Base-by-base conservation (phyloP, 2,888 invertebrate genomes). In the Oxycera nigricornis region DNA sequence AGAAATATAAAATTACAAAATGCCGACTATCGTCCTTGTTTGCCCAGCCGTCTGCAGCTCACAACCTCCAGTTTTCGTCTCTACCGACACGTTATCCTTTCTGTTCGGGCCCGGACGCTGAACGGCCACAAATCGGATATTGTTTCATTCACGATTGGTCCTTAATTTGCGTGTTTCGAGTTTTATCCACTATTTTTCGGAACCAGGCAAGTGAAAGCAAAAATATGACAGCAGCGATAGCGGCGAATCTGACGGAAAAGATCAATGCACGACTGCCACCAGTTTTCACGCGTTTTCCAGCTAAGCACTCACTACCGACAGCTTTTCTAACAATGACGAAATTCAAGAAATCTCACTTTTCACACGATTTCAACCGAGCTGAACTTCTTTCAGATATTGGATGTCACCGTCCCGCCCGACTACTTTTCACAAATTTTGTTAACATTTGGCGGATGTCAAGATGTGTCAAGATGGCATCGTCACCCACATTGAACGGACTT, bases 361-460 rank as follows among this genome's bases (percentile, higher is more conserved):
- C n/a, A n/a, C 4, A 14, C 70, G 3, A 20, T 52, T 52, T 24
- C 14, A 14, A 35, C 20, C 52, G 55, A n/a, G n/a, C n/a, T n/a
- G n/a, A 70, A 70, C 35, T 52, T 70, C 11, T 52, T 30, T 55
- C 22, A 20, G 35, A 22, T 4, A 55, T 31, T 70, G 20, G 17
- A 72, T 35, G 39, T 28, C 55, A 55, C 70, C 65, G 74, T 73
- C 73, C 76, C 76, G 76, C 76, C 76, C 76, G 76, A 76, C 73
- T 62, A 70, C 57, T 74, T 74, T 72, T 74, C 31, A 73, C 35
- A 65, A 59, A 70, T 74, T 74, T 73, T n/a, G n/a, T n/a, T n/a
- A n/a, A n/a, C n/a, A n/a, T n/a, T n/a, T n/a, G n/a, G n/a, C n/a
- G n/a, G n/a, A n/a, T n/a, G n/a, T n/a, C n/a, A n/a, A n/a, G n/a